Evolutionary conservation across 2,888 invertebrate species (phyloP).

Genomic region (Diarsia rubi): DNA sequence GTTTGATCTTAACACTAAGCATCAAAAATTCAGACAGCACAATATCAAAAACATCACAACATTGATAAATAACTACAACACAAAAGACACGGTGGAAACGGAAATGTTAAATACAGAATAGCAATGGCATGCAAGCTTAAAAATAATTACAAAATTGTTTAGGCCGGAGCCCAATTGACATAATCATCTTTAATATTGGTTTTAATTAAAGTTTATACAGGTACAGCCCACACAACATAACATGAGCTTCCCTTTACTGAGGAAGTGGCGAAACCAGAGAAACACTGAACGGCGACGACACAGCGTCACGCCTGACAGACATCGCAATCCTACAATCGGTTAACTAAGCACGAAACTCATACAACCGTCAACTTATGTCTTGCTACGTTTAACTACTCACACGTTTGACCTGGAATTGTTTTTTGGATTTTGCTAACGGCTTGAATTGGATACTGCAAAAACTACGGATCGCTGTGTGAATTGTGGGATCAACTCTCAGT

Average conservation of each 20-base stretch:
- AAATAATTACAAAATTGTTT: conserved; percentile 50
- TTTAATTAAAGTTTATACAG: conserved; percentile 17
- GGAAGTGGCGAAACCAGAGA: background rate
- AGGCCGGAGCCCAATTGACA: conserved; percentile 77
- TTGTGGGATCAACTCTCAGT: too few species aligned
- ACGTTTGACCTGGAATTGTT: too few species aligned
- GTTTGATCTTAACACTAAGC: conserved; percentile 31
- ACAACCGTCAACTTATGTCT: background rate
- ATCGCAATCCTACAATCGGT: background rate
- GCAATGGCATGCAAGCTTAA: conserved; percentile 71
- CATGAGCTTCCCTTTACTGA: background rate
- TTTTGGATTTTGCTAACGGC: too few species aligned
- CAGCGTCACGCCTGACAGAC: background rate
- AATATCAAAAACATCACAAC: conserved; percentile 45
- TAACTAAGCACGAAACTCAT: background rate
- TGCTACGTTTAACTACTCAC: too few species aligned
- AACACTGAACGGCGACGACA: background rate
- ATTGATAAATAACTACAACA: conserved; percentile 21
- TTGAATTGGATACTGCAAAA: too few species aligned
- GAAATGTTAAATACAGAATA: conserved; percentile 57
- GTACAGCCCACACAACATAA: conserved; percentile 1
- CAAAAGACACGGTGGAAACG: conserved; percentile 43
- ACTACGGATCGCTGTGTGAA: too few species aligned
- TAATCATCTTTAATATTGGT: conserved; percentile 78
- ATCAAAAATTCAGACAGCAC: conserved; percentile 19